A percentile compares a stretch with the other conserved stretches of the same genome.
phyloP scores from a whole-genome alignment of 2,888 invertebrate species.

The Archips crataeganus region DNA sequence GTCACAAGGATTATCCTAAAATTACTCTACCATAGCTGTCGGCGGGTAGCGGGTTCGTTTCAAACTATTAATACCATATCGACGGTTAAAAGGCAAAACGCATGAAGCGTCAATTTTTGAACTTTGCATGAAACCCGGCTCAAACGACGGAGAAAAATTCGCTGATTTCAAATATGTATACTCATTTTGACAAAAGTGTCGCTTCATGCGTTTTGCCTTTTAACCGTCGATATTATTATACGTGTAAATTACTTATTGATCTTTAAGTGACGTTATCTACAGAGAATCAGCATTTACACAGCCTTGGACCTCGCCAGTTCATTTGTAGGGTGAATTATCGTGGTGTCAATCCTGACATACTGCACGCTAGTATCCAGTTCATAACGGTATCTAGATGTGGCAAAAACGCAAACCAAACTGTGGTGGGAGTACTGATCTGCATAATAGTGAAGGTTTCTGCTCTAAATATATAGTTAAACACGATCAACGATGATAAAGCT shows the following conservation, averaged over 20 bases:
- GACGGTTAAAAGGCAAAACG: too few species aligned
- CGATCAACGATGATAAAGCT: not conserved
- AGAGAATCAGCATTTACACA: not conserved
- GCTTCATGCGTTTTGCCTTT: too few species aligned
- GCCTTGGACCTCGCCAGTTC: not conserved
- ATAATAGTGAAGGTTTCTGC: not conserved
- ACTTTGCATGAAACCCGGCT: too few species aligned
- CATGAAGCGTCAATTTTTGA: too few species aligned
- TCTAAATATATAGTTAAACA: not conserved
- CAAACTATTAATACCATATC: too few species aligned
- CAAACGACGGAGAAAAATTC: too few species aligned
- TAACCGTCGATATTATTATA: not conserved
- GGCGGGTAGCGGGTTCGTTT: too few species aligned
- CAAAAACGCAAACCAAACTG: not conserved
- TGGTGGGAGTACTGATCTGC: not conserved
- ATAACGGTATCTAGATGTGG: slow-evolving; percentile 2
- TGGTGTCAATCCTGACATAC: not conserved
- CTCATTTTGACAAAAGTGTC: too few species aligned
- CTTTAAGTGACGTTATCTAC: not conserved
- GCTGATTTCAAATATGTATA: too few species aligned
- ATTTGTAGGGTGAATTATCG: not conserved
- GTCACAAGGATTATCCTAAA: too few species aligned
- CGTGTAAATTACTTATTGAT: not conserved
- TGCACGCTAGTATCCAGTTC: not conserved
- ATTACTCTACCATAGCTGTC: too few species aligned